phyloP scores from a whole-genome alignment of 1,140 invertebrate genomes.

The Ptiloglossa arizonensis region DNA sequence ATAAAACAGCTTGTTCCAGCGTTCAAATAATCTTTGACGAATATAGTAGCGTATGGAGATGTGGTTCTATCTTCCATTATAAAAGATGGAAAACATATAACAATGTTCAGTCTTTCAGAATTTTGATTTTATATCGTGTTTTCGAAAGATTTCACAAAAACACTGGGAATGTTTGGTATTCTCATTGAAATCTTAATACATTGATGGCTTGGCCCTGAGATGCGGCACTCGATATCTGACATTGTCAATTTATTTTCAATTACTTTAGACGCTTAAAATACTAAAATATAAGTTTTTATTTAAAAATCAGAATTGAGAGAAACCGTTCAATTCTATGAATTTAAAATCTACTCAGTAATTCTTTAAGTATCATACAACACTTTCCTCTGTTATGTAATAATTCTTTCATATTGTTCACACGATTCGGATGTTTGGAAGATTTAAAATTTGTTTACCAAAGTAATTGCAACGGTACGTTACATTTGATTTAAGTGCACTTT shows the following conservation, averaged over 20 bases:
- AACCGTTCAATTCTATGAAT: background rate
- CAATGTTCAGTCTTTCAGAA: constrained; percentile 36
- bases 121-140: background rate
- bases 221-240: constrained; percentile 1
- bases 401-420: background rate
- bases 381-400: background rate
- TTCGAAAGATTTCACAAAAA: background rate
- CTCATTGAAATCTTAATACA: background rate
- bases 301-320: constrained; percentile 6
- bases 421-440: background rate
- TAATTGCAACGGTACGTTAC: constrained; percentile 2
- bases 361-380: background rate
- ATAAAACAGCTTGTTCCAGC: background rate
- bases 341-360: background rate
- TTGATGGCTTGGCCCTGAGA: constrained; percentile 14
- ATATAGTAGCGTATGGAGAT: background rate
- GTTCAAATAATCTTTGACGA: constrained; percentile 28
- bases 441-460: background rate
- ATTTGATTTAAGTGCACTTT: constrained; percentile 8
- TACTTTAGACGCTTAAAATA: constrained; percentile 15
- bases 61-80: background rate
- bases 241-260: constrained; percentile 6
- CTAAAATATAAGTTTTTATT: constrained; percentile 15
- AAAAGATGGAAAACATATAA: background rate
- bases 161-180: background rate